Base-by-base conservation (phyloP, 2,113 vertebrate genomes). In the Pseudorectes ferrugineus region DNA sequence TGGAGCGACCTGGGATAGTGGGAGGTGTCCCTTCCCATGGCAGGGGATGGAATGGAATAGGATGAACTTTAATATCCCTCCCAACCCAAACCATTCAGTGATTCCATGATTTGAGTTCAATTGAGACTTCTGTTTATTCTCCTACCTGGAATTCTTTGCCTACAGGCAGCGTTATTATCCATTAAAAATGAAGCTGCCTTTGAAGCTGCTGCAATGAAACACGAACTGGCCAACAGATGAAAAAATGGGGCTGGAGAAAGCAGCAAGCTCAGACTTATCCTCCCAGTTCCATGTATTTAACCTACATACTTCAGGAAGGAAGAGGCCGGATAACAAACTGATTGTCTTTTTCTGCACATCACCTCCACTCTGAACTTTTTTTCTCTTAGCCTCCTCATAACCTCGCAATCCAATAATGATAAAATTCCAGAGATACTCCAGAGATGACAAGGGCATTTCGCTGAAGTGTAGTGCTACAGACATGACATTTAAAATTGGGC, bases 391-490 rank as follows among this genome's bases (percentile, higher is more conserved):
- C 92, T 96, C 55, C 71, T 49, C 70, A 6, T 92, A 96, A 96
- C 94, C 94, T 61, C 35, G 49, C 62, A 89, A 88, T 59, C 24
- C 84, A 89, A 78, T 43, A 52, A 88, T 19, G 85, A 85, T 79
- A 77, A 88, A 95, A 97, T 96, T 93, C 95, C 95, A 92, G 58
- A 80, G 93, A 45, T 71, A 29, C 13, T 72, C 71, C 11, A 31
- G 48, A 81, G 76, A 82, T 18, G 72, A 81, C 54, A n/a, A 88
- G 63, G 81, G 55, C 49, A 46, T 80, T 93, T 63, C 45, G 68
- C 5, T 46, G 80, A 70, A 92, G 92, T 77, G 89, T 38, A 45
- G 49, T 79, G 84, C 78, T 88, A 70, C n/a, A 90, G 88, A 85
- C 26, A 79, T 20, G 90, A 86, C 91, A 95, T 91, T 73, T 68